These are phyloP conservation scores for Eurytoma californica DNA, from an alignment of 2,888 invertebrate species.

Conservation along the genomic window DNA sequence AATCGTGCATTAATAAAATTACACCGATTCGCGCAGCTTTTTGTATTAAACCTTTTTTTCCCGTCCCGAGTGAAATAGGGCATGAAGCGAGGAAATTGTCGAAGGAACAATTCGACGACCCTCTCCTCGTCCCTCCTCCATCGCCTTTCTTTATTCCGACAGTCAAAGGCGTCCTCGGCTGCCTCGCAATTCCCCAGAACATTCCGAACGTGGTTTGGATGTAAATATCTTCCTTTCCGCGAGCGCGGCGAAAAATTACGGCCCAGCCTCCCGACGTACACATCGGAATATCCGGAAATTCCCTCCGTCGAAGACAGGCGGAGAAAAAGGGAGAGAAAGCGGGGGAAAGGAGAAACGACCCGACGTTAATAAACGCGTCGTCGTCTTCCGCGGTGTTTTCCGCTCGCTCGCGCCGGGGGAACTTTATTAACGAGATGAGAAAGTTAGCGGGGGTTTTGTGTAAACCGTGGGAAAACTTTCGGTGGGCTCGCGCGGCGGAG, in stretches of 20 bases:
- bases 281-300: not conserved
- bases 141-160: conserved; percentile 54
- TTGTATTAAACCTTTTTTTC: conserved; percentile 33
- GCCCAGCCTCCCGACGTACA: conserved; percentile 35
- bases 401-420: not conserved
- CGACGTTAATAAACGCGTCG: conserved; percentile 24
- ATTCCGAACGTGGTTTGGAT: conserved; percentile 70
- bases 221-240: conserved; percentile 66
- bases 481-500: not conserved
- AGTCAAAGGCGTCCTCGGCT: conserved; percentile 51
- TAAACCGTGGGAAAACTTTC: not conserved
- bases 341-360: not conserved
- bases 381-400: conserved; percentile 28
- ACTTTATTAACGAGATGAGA: conserved; percentile 21
- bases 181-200: conserved; percentile 61
- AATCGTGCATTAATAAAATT: conserved; percentile 49
- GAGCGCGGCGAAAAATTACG: conserved; percentile 49
- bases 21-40: conserved; percentile 27
- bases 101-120: conserved; percentile 43
- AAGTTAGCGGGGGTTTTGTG: conserved; percentile 3
- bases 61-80: conserved; percentile 50
- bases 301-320: not conserved
- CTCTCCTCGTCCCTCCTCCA: conserved; percentile 6
- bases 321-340: not conserved
- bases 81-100: conserved; percentile 52